Evolutionary conservation across 2,888 invertebrate genomes (phyloP), one percentile per base, ranked within the genome.

Genomic region (Plagiodera versicolora): DNA sequence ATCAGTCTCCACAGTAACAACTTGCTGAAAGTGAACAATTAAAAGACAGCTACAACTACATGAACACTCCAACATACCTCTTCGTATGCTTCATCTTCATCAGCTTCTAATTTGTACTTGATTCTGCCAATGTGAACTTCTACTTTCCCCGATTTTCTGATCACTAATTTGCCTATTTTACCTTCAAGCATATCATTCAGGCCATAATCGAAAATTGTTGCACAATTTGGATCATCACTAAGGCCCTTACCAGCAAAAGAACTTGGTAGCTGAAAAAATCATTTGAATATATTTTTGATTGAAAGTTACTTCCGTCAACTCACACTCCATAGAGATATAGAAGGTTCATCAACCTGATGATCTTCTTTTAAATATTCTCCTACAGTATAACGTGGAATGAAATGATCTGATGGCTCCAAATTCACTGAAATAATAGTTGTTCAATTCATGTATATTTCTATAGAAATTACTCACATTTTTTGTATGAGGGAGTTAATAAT

Each of bases 201-300:
- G 51, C 74, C 67, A 63, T 73, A 78, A 63, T 79, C 78, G 39
- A 73, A 70, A 14, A 72, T 24, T 58, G 73, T 70, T 66, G 70
- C 70, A 55, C 65, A 68, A 64, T 71, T 72, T 28, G 73, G 70
- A 66, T 78, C 75, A 55, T 79, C 76, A 64, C 74, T 76, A 8
- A 76, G 72, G 14, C 75, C 75, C 68, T 76, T 75, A 5, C 77
- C 78, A 46, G 77, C 73, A 68, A 79, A 74, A 18, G 76, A 76
- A 67, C 76, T 73, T 28, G 79, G 79, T 56, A 80, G 64, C 75
- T 79, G 69, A n/a, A 69, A 66, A 67, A 14, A 11, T n/a, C 14
- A 54, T 17, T 17, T 9, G 11, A n/a, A 35, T 11, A 52, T 2
- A 50, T 17, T 45, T 18, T 11, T 55, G 2, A 16, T 56, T 18